Conservation (phyloP, 2,113 vertebrate genomes). For the Microcebus lehilahytsara region DNA sequence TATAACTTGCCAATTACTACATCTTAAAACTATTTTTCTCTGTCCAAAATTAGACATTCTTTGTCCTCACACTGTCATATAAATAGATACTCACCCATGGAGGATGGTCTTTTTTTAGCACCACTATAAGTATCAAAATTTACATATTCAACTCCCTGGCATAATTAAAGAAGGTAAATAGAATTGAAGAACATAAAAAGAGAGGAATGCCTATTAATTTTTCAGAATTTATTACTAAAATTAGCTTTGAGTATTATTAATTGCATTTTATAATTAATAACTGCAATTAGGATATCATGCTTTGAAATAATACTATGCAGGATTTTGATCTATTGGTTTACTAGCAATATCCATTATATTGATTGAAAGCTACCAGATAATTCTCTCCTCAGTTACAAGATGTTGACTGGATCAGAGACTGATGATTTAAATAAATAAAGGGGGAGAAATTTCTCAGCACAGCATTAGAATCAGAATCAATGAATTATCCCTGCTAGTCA, state of each 20-base stretch:
- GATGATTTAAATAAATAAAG: slow-evolving; percentile 62
- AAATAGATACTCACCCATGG: neutral
- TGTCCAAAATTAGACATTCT: neutral
- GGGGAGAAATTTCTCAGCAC: neutral
- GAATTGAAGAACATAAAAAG: neutral
- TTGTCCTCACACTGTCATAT: neutral
- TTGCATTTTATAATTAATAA: slow-evolving; percentile 37
- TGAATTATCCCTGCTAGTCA: slow-evolving; percentile 37
- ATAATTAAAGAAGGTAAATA: slow-evolving; percentile 34
- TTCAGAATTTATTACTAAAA: slow-evolving; percentile 34
- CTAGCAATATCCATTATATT: slow-evolving; percentile 8
- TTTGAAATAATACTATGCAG: slow-evolving; percentile 32
- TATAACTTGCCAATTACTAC: neutral
- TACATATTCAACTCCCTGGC: neutral
- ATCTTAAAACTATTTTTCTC: neutral
- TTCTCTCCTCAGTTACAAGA: slow-evolving; percentile 27
- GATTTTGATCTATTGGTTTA: neutral
- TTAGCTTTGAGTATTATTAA: slow-evolving; percentile 16
- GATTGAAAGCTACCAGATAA: slow-evolving; percentile 60
- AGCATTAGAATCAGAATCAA: slow-evolving; percentile 50
- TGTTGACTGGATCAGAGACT: slow-evolving; percentile 14
- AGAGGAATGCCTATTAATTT: neutral
- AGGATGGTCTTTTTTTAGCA: neutral
- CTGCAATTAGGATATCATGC: neutral
- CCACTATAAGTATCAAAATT: neutral